Evolutionary conservation across 2,888 invertebrate species (phyloP).

Genomic region (Buathra laborator): DNA sequence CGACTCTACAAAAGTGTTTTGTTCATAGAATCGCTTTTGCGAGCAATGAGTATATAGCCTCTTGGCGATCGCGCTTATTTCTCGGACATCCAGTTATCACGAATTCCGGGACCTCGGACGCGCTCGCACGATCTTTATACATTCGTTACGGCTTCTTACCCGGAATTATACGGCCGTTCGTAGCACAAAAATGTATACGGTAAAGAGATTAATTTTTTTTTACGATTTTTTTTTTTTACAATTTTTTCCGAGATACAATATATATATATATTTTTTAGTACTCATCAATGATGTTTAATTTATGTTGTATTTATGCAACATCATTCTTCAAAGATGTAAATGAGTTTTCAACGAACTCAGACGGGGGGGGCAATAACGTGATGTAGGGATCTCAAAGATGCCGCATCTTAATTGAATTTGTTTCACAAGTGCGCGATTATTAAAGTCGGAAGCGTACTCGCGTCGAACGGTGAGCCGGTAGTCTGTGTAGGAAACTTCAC

Average conservation of each 20-base stretch:
- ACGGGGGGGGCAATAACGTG: neutral
- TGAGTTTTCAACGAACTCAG: neutral
- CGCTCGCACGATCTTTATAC: conserved; percentile 57
- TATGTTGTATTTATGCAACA: neutral
- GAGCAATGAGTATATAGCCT: conserved; percentile 46
- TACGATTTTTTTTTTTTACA: neutral
- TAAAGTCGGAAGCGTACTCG: neutral
- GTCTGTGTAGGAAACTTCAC: conserved; percentile 29
- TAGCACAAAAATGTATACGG: conserved; percentile 22
- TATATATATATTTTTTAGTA: too few species aligned
- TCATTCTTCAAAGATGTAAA: neutral
- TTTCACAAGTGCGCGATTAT: neutral
- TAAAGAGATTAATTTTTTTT: conserved; percentile 5
- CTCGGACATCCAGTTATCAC: conserved; percentile 52
- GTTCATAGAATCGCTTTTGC: conserved; percentile 39
- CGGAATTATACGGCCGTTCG: conserved; percentile 49
- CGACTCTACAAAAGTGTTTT: conserved; percentile 21
- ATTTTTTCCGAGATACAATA: neutral
- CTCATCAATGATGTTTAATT: neutral
- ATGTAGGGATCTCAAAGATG: neutral
- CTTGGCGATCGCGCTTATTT: conserved; percentile 58
- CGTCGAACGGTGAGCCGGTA: neutral
- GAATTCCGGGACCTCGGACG: conserved; percentile 37
- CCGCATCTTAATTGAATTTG: conserved; percentile 8
- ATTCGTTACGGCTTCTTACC: conserved; percentile 68